A percentile compares a stretch with the other conserved stretches of the same genome.
phyloP scores from a whole-genome alignment of 2,888 invertebrate species.

The Troides aeacus region DNA sequence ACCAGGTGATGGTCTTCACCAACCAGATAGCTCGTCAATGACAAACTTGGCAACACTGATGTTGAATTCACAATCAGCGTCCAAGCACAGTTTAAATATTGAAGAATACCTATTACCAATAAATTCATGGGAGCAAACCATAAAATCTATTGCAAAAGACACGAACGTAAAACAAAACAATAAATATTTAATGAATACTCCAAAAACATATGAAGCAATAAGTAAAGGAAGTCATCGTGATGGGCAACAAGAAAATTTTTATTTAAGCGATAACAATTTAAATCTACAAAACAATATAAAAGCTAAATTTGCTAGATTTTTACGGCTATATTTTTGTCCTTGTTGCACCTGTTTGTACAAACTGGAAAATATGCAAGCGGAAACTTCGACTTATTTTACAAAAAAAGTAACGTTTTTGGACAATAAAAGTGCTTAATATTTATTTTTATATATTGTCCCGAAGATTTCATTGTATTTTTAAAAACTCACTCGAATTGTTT shows the following conservation, averaged over 20 bases:
- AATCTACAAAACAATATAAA: constrained; percentile 47
- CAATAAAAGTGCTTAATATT: constrained; percentile 6
- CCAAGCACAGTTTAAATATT: constrained; percentile 58
- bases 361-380: constrained; percentile 59
- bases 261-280: constrained; percentile 45
- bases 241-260: constrained; percentile 32
- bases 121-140: constrained; percentile 77
- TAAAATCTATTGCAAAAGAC: constrained; percentile 40
- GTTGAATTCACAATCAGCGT: constrained; percentile 58
- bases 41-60: constrained; percentile 80
- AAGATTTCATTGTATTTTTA: background rate
- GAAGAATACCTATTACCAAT: constrained; percentile 78
- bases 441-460: background rate
- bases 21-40: constrained; percentile 79
- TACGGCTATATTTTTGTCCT: constrained; percentile 70
- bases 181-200: constrained; percentile 23
- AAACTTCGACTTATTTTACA: constrained; percentile 41
- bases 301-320: constrained; percentile 64
- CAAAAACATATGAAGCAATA: constrained; percentile 17
- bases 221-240: constrained; percentile 38
- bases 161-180: constrained; percentile 35
- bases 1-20: constrained; percentile 79
- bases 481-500: background rate
- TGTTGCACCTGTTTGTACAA: constrained; percentile 70
- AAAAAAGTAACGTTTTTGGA: constrained; percentile 31